Percentiles rank a stretch among this genome's conserved stretches.
phyloP scores from a whole-genome alignment of 1,140 invertebrate genomes.

The Trissolcus basalis region DNA sequence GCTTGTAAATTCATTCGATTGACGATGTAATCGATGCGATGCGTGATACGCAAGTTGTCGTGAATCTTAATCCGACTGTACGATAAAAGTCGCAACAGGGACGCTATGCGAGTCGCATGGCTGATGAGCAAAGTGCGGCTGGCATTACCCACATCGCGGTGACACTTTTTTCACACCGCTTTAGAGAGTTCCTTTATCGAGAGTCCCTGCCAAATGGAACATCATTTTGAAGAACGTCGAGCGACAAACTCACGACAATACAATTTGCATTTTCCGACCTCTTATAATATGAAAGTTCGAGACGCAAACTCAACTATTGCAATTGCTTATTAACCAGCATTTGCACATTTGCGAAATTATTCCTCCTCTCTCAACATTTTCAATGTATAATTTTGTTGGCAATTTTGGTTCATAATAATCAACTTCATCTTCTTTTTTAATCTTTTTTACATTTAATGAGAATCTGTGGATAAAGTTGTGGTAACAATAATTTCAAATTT shows the following conservation, averaged over 20 bases:
- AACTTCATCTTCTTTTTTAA: too few species aligned
- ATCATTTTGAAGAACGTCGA: constrained; percentile 32
- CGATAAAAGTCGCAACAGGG: constrained; percentile 46
- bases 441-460: too few species aligned
- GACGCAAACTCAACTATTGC: constrained; percentile 22
- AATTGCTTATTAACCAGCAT: constrained; percentile 13
- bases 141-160: constrained; percentile 3
- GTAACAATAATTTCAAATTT: too few species aligned
- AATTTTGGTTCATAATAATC: too few species aligned
- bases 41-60: constrained; percentile 57
- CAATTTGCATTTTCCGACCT: constrained; percentile 41
- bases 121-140: constrained; percentile 19
- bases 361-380: neutral
- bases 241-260: constrained; percentile 38
- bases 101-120: constrained; percentile 34
- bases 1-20: constrained; percentile 56
- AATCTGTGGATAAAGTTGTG: too few species aligned
- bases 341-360: neutral
- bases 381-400: too few species aligned
- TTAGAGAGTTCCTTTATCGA: constrained; percentile 26
- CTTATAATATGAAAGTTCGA: constrained; percentile 32
- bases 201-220: constrained; percentile 40
- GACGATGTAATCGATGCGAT: constrained; percentile 67
- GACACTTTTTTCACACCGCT: constrained; percentile 19
- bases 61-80: constrained; percentile 43